Conservation (phyloP, 2,113 vertebrate species). For the Sinocyclocheilus maitianheensis region DNA sequence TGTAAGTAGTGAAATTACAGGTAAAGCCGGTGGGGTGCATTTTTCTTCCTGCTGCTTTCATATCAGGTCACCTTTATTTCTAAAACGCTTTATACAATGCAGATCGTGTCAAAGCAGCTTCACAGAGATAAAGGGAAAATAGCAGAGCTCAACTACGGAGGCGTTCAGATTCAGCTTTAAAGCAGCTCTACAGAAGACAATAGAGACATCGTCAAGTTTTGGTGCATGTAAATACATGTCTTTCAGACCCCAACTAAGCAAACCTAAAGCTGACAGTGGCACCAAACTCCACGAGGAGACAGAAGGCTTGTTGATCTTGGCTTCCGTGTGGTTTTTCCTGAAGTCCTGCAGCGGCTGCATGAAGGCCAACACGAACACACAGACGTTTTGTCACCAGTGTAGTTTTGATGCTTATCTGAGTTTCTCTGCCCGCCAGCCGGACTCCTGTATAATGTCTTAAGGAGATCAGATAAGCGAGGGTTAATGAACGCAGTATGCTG, state of each 20-base stretch:
- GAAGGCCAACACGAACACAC: slow-evolving; percentile 56
- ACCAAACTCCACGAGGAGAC: too few relatives aligned
- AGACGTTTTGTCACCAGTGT: slow-evolving; percentile 62
- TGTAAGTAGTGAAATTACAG: background rate
- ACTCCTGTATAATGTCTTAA: slow-evolving; percentile 46
- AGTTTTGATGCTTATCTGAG: slow-evolving; percentile 69
- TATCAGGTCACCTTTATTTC: background rate
- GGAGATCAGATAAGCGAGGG: slow-evolving; percentile 38
- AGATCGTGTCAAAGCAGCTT: background rate
- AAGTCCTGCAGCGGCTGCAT: background rate
- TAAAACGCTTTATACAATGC: background rate
- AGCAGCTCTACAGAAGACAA: too few relatives aligned
- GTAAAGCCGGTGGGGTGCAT: background rate
- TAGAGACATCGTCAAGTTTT: too few relatives aligned
- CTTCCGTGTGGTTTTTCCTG: background rate
- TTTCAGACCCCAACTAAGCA: too few relatives aligned
- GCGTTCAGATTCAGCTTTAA: too few relatives aligned
- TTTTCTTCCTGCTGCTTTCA: background rate
- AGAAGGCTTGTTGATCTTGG: background rate
- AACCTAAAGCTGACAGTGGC: too few relatives aligned
- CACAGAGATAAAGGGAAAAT: too few relatives aligned
- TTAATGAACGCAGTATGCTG: slow-evolving; percentile 37
- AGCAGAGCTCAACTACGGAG: too few relatives aligned
- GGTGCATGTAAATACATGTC: too few relatives aligned
- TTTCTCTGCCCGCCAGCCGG: slow-evolving; percentile 58